Evolutionary conservation across 1,140 invertebrate species (phyloP).

Genomic region (Formica selysi): DNA sequence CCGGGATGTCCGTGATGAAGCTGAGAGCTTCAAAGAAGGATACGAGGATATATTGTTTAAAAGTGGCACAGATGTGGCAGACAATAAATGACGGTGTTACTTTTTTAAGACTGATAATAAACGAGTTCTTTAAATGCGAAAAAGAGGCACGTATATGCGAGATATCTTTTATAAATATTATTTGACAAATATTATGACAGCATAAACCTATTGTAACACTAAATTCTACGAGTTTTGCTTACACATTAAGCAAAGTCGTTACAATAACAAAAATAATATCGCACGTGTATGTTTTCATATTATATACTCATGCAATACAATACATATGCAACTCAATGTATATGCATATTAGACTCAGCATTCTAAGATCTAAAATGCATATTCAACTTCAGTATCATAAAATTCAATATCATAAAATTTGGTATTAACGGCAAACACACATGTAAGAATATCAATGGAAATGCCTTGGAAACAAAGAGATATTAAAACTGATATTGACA

Average conservation of each 20-base stretch:
- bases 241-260: neutral
- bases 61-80: neutral
- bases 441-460: neutral
- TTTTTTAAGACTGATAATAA: neutral
- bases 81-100: neutral
- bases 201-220: neutral
- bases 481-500: neutral
- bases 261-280: neutral
- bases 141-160: too few relatives aligned
- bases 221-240: neutral
- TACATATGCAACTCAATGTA: neutral
- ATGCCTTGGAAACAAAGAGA: neutral
- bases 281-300: neutral
- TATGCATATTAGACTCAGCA: neutral
- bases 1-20: slow-evolving; percentile 48
- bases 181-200: neutral
- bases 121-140: neutral
- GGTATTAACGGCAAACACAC: neutral
- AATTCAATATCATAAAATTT: slow-evolving; percentile 3
- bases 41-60: slow-evolving; percentile 26
- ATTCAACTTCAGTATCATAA: neutral
- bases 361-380: neutral
- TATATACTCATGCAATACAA: neutral
- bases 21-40: slow-evolving; percentile 2
- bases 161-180: neutral